phyloP scores from a whole-genome alignment of 2,113 vertebrate species.

The Holacanthus passer region DNA sequence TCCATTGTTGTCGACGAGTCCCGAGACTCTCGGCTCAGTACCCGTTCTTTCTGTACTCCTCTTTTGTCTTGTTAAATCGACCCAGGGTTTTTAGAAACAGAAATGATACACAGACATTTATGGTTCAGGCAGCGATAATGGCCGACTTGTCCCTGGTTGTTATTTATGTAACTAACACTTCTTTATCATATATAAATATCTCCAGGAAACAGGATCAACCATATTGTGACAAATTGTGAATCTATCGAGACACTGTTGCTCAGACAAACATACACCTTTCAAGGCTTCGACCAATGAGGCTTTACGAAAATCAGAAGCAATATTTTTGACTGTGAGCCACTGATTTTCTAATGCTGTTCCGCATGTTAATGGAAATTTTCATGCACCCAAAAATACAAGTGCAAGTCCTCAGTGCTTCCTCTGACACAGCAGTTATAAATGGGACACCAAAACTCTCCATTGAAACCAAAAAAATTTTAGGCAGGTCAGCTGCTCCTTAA shows the following conservation, averaged over 20 bases:
- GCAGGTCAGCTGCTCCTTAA: slow-evolving; percentile 14
- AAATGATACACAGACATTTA: not conserved
- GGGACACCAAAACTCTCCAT: slow-evolving; percentile 10
- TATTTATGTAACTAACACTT: slow-evolving; percentile 6
- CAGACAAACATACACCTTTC: not conserved
- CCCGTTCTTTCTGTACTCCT: slow-evolving; percentile 15
- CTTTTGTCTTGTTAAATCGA: slow-evolving; percentile 12
- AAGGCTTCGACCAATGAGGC: not conserved
- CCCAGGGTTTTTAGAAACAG: slow-evolving; percentile 2
- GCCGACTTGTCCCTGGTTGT: not conserved
- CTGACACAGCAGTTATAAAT: slow-evolving; percentile 33
- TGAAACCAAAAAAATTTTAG: not conserved
- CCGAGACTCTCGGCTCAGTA: slow-evolving; percentile 48
- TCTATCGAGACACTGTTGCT: not conserved
- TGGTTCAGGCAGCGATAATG: not conserved
- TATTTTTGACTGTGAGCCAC: not conserved
- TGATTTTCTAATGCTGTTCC: not conserved
- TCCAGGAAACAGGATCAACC: not conserved
- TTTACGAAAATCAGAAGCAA: not conserved
- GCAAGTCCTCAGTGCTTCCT: not conserved
- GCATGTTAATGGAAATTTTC: slow-evolving; percentile 1
- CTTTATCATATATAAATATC: not conserved
- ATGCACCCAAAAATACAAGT: slow-evolving; percentile 16
- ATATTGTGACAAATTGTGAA: not conserved
- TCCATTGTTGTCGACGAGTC: slow-evolving; percentile 67